Evolutionary conservation across 2,797 vertebrate species (phyloP).

Genomic region (Anguilla obscura): DNA sequence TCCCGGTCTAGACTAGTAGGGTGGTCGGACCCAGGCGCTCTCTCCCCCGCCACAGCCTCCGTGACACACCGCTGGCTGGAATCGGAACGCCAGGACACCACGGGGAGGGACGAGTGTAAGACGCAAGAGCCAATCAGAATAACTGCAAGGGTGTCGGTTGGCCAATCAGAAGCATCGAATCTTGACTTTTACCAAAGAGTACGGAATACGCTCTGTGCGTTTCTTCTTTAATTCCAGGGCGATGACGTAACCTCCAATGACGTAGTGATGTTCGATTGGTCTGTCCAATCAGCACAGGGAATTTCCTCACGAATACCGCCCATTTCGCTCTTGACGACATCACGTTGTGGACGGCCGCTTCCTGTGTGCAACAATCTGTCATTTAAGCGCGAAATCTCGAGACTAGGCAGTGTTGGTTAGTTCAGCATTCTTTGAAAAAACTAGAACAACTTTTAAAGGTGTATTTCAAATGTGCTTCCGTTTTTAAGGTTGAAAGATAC

Average conservation of each 20-base stretch:
- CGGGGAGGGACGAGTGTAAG: constrained; percentile 45
- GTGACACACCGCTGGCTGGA: constrained; percentile 74
- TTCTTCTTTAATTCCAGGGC: constrained; percentile 35
- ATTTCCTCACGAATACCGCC: constrained; percentile 40
- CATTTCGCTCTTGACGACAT: constrained; percentile 29
- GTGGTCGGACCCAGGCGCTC: constrained; percentile 59
- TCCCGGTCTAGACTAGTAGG: constrained; percentile 57
- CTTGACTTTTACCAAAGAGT: constrained; percentile 24
- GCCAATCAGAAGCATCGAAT: constrained; percentile 45
- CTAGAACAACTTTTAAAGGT: no score
- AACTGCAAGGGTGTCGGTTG: background rate
- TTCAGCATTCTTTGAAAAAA: constrained; percentile 1
- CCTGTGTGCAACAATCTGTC: constrained; percentile 29
- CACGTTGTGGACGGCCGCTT: constrained; percentile 44
- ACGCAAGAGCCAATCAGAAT: constrained; percentile 42
- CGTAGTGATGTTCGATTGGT: constrained; percentile 19
- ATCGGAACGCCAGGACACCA: constrained; percentile 52
- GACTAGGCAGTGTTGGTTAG: background rate
- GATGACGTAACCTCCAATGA: constrained; percentile 36
- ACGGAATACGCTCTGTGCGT: constrained; percentile 5
- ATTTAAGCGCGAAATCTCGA: constrained; percentile 54
- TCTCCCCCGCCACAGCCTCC: constrained; percentile 71
- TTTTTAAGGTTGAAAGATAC: background rate
- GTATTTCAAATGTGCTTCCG: background rate
- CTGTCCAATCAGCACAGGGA: constrained; percentile 51